These are phyloP conservation scores for Cremastinae sp. DNA, from an alignment of 2,888 invertebrate species.

Conservation along the genomic window DNA sequence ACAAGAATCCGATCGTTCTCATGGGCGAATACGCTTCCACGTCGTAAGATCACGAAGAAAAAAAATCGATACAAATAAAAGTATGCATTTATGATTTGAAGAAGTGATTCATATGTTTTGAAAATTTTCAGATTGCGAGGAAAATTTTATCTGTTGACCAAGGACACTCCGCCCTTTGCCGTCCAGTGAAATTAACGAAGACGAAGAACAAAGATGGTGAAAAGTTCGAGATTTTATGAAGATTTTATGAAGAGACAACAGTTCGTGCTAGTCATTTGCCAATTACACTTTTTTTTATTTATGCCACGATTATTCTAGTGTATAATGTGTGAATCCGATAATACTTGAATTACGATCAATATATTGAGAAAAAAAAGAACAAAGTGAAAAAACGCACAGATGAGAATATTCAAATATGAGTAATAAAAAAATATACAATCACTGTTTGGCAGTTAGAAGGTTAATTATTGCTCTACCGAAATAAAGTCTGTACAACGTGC, in stretches of 20 bases:
- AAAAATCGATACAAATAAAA: no score
- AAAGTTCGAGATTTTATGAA: no score
- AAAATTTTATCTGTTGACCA: slow-evolving; percentile 73
- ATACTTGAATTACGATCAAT: slow-evolving; percentile 45
- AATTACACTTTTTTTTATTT: slow-evolving; percentile 64
- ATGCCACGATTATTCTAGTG: slow-evolving; percentile 46
- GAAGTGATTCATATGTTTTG: not conserved
- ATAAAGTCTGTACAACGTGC: slow-evolving; percentile 10
- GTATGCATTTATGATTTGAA: no score
- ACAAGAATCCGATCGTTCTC: slow-evolving; percentile 69
- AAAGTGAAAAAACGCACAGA: slow-evolving; percentile 1
- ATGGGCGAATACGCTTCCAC: slow-evolving; percentile 74
- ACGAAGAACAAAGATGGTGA: slow-evolving; percentile 20
- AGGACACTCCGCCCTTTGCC: slow-evolving; percentile 73
- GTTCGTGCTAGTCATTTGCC: slow-evolving; percentile 74
- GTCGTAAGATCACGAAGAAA: slow-evolving; percentile 30
- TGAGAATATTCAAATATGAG: not conserved
- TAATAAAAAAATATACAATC: slow-evolving; percentile 10
- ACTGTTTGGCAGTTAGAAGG: slow-evolving; percentile 32
- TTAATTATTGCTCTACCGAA: slow-evolving; percentile 20
- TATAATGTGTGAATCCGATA: slow-evolving; percentile 33
- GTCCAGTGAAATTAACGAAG: slow-evolving; percentile 60
- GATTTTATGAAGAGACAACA: slow-evolving; percentile 51
- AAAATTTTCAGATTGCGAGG: slow-evolving; percentile 69
- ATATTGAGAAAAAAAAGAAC: slow-evolving; percentile 27